Base-by-base conservation (phyloP, 2,113 vertebrate genomes). In the Morone chrysops region DNA sequence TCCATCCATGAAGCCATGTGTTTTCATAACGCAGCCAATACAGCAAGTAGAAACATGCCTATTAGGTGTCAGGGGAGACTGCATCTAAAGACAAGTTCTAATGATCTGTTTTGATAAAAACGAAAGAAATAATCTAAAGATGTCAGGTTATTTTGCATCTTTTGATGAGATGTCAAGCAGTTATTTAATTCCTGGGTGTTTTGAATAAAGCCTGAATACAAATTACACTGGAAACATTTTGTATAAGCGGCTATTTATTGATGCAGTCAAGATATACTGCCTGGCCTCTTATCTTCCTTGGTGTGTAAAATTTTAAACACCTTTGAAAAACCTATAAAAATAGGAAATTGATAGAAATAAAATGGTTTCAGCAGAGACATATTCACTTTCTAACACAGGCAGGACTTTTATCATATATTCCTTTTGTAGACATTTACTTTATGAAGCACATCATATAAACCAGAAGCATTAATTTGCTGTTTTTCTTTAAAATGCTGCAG, bases 11-110 rank as follows among this genome's bases (percentile, higher is more conserved):
- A 18, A 71, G 36, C 56, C 70, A 76, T 85, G 81, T 74, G 62
- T 79, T 83, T 86, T 84, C 77, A 88, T 87, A 87, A 89, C 75
- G 75, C 51, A 81, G 40, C 41, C 50, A 60, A 75, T 74, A 77
- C 71, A 80, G 60, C 43, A 18, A 81, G 68, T 53, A 76, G 11
- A 75, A 82, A 82, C 53, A 48, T 41, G 54, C 48, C 70, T 62
- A 76, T 73, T 80, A 65, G 51, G 16, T 17, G 0, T 31, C 38
- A 2, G 50, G 38, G 45, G 18, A 78, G 75, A 73, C 67, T 50
- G 54, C 54, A 45, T 62, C 38, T 0, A 18, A 36, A 25, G 1
- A 63, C 8, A 31, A 51, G 45, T 18, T 66, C 38, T 59, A 65
- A 73, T 54, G 40, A 83, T 61, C 3, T 6, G 17, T 80, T 80